Conservation (phyloP, 1,140 invertebrate species). For the Trinorchestia longiramus region DNA sequence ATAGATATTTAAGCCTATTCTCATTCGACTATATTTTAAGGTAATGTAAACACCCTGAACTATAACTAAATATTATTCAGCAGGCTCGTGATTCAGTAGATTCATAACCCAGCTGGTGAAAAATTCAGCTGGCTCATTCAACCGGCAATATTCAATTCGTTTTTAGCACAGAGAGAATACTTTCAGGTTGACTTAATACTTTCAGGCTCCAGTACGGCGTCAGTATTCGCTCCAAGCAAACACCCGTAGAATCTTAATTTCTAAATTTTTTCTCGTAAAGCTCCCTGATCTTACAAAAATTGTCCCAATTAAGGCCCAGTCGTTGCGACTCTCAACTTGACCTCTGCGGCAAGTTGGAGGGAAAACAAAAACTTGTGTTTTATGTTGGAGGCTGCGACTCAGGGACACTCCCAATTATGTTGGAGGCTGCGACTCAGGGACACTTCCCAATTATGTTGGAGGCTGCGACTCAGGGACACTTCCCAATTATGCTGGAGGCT, state of each 20-base stretch:
- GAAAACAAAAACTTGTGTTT: neutral
- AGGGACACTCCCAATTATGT: neutral
- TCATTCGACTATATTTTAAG: too few relatives aligned
- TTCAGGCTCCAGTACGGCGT: neutral
- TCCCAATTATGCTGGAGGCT: too few relatives aligned
- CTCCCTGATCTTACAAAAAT: neutral
- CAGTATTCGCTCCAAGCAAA: neutral
- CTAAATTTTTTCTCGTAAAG: neutral
- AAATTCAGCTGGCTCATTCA: neutral
- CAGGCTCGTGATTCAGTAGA: neutral
- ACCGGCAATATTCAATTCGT: neutral
- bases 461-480: too few relatives aligned
- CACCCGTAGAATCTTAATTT: neutral
- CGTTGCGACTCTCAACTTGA: neutral
- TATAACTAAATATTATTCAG: too few relatives aligned
- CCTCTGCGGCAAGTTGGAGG: neutral
- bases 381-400: neutral
- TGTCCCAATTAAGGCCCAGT: neutral
- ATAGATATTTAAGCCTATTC: too few relatives aligned
- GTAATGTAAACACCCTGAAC: too few relatives aligned
- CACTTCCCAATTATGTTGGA: too few relatives aligned
- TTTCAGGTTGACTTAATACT: neutral
- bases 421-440: too few relatives aligned
- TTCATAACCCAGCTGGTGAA: neutral
- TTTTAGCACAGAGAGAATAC: neutral